These are phyloP conservation scores for Mirza zaza DNA, from an alignment of 2,113 vertebrate genomes.

Conservation along the genomic window DNA sequence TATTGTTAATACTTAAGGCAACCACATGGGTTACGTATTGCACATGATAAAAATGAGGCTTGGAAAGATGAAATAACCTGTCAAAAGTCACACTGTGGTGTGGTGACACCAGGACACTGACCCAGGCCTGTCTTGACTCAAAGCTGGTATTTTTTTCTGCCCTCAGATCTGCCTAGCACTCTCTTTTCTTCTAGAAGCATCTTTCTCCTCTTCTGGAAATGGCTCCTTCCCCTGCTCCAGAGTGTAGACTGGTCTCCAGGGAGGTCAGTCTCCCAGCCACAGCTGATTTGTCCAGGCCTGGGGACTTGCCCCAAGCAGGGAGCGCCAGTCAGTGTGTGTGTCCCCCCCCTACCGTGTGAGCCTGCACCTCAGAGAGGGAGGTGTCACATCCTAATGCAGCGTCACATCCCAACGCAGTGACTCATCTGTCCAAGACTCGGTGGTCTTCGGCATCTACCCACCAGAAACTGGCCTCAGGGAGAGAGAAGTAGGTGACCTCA, in stretches of 20 bases:
- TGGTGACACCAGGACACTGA: not conserved
- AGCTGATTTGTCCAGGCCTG: not conserved
- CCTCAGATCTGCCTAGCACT: not conserved
- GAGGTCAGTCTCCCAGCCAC: accelerated
- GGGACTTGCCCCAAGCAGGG: not conserved
- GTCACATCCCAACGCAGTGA: accelerated
- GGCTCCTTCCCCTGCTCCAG: not conserved
- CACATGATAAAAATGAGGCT: not conserved
- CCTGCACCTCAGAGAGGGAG: not conserved
- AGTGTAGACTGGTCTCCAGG: not conserved
- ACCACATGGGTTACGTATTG: no score
- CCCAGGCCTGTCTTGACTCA: not conserved
- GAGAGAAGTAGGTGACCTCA: not conserved
- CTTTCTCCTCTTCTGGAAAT: not conserved
- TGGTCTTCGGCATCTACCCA: not conserved
- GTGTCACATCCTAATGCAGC: accelerated
- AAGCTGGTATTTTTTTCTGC: not conserved
- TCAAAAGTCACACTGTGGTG: no score
- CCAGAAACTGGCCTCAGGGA: not conserved
- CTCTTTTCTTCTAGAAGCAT: not conserved
- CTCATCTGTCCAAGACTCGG: not conserved
- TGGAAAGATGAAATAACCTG: no score
- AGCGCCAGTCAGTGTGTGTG: not conserved
- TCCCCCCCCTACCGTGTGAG: not conserved
- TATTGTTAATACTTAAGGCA: not conserved